phyloP scores from a whole-genome alignment of 2,888 invertebrate species.

The Dorcus parallelipipedus region DNA sequence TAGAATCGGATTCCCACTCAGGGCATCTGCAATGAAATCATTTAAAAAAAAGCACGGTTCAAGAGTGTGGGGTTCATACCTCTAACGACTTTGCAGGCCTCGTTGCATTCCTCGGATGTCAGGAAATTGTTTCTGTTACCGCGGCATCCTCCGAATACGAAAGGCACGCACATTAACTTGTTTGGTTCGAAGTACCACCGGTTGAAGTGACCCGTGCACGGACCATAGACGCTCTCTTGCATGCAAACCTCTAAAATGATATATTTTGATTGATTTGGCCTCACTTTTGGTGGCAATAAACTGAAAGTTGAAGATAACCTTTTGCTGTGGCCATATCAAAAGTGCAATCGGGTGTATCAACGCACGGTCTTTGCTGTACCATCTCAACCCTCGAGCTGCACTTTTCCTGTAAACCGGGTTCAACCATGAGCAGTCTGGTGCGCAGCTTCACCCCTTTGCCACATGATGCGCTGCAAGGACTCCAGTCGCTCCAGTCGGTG shows the following conservation, averaged over 20 bases:
- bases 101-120: conserved; percentile 71
- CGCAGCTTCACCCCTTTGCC: conserved; percentile 75
- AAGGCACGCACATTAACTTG: conserved; percentile 77
- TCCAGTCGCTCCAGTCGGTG: conserved; percentile 90
- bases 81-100: conserved; percentile 63
- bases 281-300: too few relatives aligned
- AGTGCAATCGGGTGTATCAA: conserved; percentile 63
- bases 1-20: conserved; percentile 22
- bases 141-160: conserved; percentile 85
- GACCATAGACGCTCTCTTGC: conserved; percentile 74
- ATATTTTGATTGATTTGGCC: too few relatives aligned
- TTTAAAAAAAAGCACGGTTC: background rate
- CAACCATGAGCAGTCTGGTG: conserved; percentile 67
- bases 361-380: conserved; percentile 71
- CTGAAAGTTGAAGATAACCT: conserved; percentile 51
- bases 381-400: conserved; percentile 69
- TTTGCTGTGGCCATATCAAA: conserved; percentile 74
- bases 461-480: conserved; percentile 85
- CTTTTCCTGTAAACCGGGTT: conserved; percentile 60
- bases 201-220: conserved; percentile 82
- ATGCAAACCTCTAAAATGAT: conserved; percentile 71
- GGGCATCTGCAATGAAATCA: conserved; percentile 28
- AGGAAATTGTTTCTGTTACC: conserved; percentile 92
- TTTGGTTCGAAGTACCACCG: conserved; percentile 81
- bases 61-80: conserved; percentile 43